phyloP scores from a whole-genome alignment of 2,888 invertebrate genomes.

The Xestia xanthographa region DNA sequence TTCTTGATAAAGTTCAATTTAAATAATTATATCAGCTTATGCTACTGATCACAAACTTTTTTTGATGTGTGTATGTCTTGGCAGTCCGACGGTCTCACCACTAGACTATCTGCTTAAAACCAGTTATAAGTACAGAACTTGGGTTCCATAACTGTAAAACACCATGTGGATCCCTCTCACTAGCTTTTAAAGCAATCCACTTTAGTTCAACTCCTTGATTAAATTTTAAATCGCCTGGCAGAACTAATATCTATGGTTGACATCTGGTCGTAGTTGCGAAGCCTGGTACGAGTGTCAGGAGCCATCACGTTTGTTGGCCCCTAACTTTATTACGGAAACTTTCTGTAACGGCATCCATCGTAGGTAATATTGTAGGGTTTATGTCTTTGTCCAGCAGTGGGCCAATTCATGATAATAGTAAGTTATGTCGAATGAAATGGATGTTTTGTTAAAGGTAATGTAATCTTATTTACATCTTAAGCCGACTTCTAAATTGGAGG shows the following conservation, averaged over 20 bases:
- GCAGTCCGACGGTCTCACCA: no score
- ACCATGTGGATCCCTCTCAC: slow-evolving; percentile 9
- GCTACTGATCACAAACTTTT: no score
- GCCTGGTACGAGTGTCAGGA: slow-evolving; percentile 51
- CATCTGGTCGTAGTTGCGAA: slow-evolving; percentile 74
- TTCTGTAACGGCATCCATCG: slow-evolving; percentile 42
- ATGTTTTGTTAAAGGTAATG: slow-evolving; percentile 8
- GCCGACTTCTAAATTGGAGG: no score
- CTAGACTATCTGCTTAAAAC: not conserved
- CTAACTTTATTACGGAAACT: slow-evolving; percentile 68
- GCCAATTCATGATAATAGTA: not conserved
- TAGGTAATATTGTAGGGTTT: slow-evolving; percentile 37
- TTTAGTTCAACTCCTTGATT: slow-evolving; percentile 71
- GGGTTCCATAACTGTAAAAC: not conserved
- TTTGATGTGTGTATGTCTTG: no score
- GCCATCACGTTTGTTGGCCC: slow-evolving; percentile 54
- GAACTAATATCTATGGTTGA: slow-evolving; percentile 79
- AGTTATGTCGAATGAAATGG: not conserved
- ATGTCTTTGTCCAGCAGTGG: slow-evolving; percentile 1
- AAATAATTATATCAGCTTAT: no score
- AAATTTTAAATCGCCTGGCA: slow-evolving; percentile 77
- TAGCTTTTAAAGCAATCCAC: slow-evolving; percentile 39
- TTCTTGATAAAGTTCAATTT: no score
- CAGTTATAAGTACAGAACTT: not conserved
- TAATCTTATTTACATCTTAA: not conserved